Conservation (phyloP, 1,140 invertebrate genomes). For the Oedothorax gibbosus region DNA sequence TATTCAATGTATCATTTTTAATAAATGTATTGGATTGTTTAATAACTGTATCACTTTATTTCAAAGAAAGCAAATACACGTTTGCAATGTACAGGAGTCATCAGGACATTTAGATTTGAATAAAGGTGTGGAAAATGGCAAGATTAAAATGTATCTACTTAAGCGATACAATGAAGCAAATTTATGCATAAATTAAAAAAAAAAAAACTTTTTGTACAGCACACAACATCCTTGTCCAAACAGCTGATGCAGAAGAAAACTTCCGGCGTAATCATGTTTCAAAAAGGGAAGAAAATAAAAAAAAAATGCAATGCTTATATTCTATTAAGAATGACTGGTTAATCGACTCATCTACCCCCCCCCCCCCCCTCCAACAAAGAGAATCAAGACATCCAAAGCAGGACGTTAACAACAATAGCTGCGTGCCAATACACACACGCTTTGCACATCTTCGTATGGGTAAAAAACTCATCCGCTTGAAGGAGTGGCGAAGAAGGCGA, state of each 20-base stretch:
- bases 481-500: constrained; percentile 10
- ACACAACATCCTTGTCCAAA: not conserved
- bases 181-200: too few relatives aligned
- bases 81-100: too few relatives aligned
- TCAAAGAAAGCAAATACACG: too few relatives aligned
- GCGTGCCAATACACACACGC: constrained; percentile 18
- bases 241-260: constrained; percentile 33
- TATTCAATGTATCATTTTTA: too few relatives aligned
- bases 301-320: too few relatives aligned
- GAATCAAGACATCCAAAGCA: constrained; percentile 43
- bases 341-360: constrained; percentile 42
- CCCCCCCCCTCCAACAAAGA: not conserved
- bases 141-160: too few relatives aligned
- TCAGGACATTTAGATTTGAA: too few relatives aligned
- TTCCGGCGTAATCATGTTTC: constrained; percentile 22
- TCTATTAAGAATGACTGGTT: not conserved
- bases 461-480: not conserved
- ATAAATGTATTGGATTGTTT: too few relatives aligned
- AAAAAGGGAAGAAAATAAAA: not conserved
- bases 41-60: too few relatives aligned
- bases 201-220: too few relatives aligned
- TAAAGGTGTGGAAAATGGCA: too few relatives aligned
- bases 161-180: too few relatives aligned
- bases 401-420: not conserved
- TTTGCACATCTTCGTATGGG: not conserved